These are phyloP conservation scores for Noctua janthe DNA, from an alignment of 2,888 invertebrate genomes.

Conservation along the genomic window DNA sequence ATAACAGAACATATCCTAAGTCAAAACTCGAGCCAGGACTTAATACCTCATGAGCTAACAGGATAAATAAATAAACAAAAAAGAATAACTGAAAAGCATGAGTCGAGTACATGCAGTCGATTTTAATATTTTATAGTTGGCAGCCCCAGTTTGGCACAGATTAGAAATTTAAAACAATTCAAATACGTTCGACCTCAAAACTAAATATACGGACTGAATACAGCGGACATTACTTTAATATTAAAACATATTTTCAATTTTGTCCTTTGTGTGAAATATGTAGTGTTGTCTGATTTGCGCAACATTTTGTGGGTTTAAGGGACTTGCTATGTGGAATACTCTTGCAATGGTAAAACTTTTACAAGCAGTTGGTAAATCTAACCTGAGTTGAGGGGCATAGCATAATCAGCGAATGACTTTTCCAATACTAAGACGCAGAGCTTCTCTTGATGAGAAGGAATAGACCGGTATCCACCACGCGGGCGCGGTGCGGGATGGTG, in stretches of 20 bases:
- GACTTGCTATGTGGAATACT: neutral
- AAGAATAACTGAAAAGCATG: neutral
- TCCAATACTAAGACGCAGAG: neutral
- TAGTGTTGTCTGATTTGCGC: slow-evolving; percentile 16
- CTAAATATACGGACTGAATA: slow-evolving; percentile 39
- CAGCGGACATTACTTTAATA: slow-evolving; percentile 6
- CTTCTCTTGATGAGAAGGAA: neutral
- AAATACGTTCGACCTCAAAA: slow-evolving; percentile 56
- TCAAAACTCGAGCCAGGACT: neutral
- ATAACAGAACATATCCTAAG: neutral
- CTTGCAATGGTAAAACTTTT: neutral
- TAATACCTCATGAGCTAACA: too few relatives aligned
- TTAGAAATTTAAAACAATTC: slow-evolving; percentile 66
- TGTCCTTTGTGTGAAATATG: slow-evolving; percentile 35
- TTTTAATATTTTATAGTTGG: slow-evolving; percentile 17
- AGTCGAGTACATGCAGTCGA: neutral
- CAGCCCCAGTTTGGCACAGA: slow-evolving; percentile 52
- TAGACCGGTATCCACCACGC: neutral
- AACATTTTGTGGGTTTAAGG: neutral
- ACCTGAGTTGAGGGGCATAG: neutral
- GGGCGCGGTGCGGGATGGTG: neutral
- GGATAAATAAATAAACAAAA: neutral
- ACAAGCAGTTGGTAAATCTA: neutral
- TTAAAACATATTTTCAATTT: slow-evolving; percentile 5
- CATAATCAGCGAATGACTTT: neutral